Evolutionary conservation across 2,797 vertebrate genomes (phyloP), one percentile per base, ranked within the genome.

Genomic region (Ctenopoma kingsleyae): DNA sequence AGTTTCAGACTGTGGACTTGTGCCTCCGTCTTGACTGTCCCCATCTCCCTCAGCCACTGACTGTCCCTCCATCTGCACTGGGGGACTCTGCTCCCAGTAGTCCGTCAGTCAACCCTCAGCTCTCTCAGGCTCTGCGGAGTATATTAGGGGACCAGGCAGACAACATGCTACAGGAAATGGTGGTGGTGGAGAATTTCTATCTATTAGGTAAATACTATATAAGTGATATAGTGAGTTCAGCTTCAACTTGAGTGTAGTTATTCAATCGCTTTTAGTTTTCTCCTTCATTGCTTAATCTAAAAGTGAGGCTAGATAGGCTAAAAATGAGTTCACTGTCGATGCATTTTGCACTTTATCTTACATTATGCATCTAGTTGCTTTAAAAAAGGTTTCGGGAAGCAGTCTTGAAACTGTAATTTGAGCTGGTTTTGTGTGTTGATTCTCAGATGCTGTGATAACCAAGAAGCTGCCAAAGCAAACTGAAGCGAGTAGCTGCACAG

Each of bases 11-110:
- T 0, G 82, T 99, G 76, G 87, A 93, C 58, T 6, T 92, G 30
- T 99, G 97, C 80, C 84, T 97, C 66, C 90, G 92, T 38, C 86
- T 99, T 5, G 97, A 98, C 41, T 76, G 80, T 4, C 90, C 91
- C 58, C 73, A 83, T 6, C 90, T 92, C 63, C 76, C 77, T 4
- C 3, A 57, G 66, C 59, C 70, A 32, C 25, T 52, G 50, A 3
- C 62, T 0, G 52, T 93, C 12, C 84, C 91, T 2, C 1, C 63
- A 0, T 76, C 59, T 7, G 27, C 84, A 43, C 49, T 92, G 6
- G 68, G 3, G 17, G 13, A 30, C 20, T 1, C 1, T 9, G 17
- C 32, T 38, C 22, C 43, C 6, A 74, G 53, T 11, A 54, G 22
- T 0, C 85, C 87, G 51, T 1, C 64, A 0, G 35, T 12, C 43